Conservation (phyloP, 2,888 invertebrate species). For the Cephus sareptanus region DNA sequence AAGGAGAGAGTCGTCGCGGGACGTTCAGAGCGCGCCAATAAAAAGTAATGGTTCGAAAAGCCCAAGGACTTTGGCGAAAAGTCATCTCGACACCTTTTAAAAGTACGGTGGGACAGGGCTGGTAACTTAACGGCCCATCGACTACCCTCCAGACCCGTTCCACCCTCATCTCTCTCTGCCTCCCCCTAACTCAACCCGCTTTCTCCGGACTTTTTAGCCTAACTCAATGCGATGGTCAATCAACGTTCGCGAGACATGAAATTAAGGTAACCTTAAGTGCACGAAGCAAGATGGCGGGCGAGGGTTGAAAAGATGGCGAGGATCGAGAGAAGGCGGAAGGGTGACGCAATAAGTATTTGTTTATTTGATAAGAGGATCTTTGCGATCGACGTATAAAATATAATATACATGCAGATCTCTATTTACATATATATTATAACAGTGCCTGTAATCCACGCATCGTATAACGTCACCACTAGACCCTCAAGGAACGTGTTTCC, state of each 20-base stretch:
- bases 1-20: conserved; percentile 9
- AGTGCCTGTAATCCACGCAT: not conserved
- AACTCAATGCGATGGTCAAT: conserved; percentile 45
- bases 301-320: not conserved
- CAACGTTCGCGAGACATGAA: conserved; percentile 40
- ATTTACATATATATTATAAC: not conserved
- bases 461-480: not conserved
- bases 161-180: not conserved
- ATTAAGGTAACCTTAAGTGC: conserved; percentile 42
- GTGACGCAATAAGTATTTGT: not conserved
- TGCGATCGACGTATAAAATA: too few species aligned
- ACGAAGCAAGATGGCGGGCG: not conserved
- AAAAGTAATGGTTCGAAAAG: conserved; percentile 52
- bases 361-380: not conserved
- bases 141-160: conserved; percentile 15
- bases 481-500: not conserved
- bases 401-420: too few species aligned
- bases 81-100: conserved; percentile 59
- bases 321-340: not conserved
- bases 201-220: conserved; percentile 24
- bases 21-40: conserved; percentile 43
- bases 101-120: conserved; percentile 30
- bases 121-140: conserved; percentile 15
- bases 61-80: conserved; percentile 52
- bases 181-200: conserved; percentile 9